Evolutionary conservation across 2,113 vertebrate species (phyloP), one percentile per base, ranked within the genome.

Genomic region (Sprattus sprattus): DNA sequence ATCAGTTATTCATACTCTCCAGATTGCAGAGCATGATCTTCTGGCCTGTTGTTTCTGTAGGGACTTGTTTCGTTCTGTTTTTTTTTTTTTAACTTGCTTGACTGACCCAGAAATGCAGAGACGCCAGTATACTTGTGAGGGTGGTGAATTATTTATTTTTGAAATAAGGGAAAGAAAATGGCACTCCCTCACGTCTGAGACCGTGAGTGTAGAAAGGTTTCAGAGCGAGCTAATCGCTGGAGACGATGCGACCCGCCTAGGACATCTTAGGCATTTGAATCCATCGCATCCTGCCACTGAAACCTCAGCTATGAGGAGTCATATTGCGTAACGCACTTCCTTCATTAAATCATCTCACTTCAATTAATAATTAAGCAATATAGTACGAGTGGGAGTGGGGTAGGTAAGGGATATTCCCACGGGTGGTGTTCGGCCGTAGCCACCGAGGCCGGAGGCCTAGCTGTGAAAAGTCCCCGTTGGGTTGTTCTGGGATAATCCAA

Each of bases 101-200:
- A 78, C 28, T 39, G 32, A 78, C 71, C 71, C 71, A 18, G 28
- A 1, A 28, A 5, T 39, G 71, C 32, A 78, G 25, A 28, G 71
- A 15, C 28, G 16, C 13, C 39, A 39, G 18, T 39, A 78, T 32
- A 39, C 71, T 78, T 78, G 71, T 78, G 71, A 39, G 71, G 71
- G 71, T 32, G 25, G 32, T 78, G 71, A 78, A 44, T 78, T 78
- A 78, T 78, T 78, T 78, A 78, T 78, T 32, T 46, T 39, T 44
- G 32, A 6, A 28, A 67, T 67, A n/a, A 22, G 16, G 16, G 9
- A 1, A 67, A 67, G 44, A 78, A 78, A 78, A 78, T 25, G 13
- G 13, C 5, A 4, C 13, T 39, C 10, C 32, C 15, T 39, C 15
- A 39, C 7, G 16, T 78, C 32, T 39, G 71, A 16, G 13, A 39